Conservation (phyloP, 2,113 vertebrate species). For the Ageneiosus marmoratus region DNA sequence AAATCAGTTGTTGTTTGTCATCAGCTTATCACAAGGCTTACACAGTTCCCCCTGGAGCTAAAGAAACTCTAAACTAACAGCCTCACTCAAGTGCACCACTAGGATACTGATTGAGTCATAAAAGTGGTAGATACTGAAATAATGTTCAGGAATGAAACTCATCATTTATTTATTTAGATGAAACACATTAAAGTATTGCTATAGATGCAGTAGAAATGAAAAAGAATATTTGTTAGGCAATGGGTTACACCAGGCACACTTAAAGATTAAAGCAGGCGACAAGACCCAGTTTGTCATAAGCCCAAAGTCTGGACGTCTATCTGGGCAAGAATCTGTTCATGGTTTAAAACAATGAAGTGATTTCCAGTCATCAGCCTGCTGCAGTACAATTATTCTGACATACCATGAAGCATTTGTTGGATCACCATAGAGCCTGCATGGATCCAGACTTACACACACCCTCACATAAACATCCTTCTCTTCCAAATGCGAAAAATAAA, state of each 20-base stretch:
- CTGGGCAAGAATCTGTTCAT: neutral
- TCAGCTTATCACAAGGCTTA: neutral
- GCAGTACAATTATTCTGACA: constrained; percentile 27
- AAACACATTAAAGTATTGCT: neutral
- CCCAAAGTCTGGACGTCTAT: neutral
- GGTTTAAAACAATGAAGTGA: constrained; percentile 24
- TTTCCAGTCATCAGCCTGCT: neutral
- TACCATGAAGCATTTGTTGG: constrained; percentile 14
- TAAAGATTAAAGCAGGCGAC: neutral
- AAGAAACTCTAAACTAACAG: neutral
- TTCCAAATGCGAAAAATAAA: neutral
- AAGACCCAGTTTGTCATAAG: neutral
- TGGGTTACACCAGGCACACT: neutral
- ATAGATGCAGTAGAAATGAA: neutral
- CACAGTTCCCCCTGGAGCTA: neutral
- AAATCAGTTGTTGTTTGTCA: neutral
- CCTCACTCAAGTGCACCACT: neutral
- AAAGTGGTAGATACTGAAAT: neutral
- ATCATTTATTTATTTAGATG: neutral
- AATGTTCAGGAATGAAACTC: neutral
- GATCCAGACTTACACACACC: constrained; percentile 14
- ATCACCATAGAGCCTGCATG: neutral
- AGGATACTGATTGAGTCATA: neutral
- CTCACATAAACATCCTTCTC: neutral
- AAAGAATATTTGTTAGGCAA: constrained; percentile 11